A percentile compares a stretch with the other conserved stretches of the same genome.
Evolutionary conservation across 2,113 vertebrate species (phyloP).

Genomic region (Cryptomyrus ogoouensis): DNA sequence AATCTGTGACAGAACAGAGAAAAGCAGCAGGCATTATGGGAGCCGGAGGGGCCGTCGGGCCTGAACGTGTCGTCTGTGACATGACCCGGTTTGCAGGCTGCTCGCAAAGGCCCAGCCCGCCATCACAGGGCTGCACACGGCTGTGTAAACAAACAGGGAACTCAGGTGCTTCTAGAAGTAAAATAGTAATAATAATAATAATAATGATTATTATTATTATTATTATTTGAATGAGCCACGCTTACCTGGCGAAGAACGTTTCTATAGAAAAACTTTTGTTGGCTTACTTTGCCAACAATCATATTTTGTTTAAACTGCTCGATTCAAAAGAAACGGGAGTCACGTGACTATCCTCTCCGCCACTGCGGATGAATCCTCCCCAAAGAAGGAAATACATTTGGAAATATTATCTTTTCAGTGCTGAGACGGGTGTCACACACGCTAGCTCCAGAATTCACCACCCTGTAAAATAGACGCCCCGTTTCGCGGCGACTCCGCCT

Average conservation of each 20-base stretch:
- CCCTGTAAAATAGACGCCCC: not conserved
- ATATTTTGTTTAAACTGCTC: not conserved
- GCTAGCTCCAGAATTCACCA: constrained; percentile 47
- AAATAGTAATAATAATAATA: not conserved
- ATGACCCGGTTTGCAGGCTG: not conserved
- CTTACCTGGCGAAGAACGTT: not conserved
- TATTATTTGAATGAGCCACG: not conserved
- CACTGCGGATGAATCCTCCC: not conserved
- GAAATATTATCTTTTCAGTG: constrained; percentile 48
- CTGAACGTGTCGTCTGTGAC: not conserved
- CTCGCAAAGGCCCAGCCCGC: not conserved
- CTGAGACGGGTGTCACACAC: constrained; percentile 53
- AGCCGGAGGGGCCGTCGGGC: not conserved
- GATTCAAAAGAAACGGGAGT: not conserved
- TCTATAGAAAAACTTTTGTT: not conserved
- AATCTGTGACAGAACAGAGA: not conserved
- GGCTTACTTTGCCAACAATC: not conserved
- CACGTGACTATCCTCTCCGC: constrained; percentile 4
- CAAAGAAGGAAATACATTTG: constrained; percentile 44
- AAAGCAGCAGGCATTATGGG: not conserved
- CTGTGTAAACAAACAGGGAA: not conserved
- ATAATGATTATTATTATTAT: too few relatives aligned
- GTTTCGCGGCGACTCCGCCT: not conserved
- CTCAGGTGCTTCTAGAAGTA: not conserved
- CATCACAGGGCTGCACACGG: not conserved